Conservation (phyloP, 2,888 invertebrate species). For the Diadromus collaris region DNA sequence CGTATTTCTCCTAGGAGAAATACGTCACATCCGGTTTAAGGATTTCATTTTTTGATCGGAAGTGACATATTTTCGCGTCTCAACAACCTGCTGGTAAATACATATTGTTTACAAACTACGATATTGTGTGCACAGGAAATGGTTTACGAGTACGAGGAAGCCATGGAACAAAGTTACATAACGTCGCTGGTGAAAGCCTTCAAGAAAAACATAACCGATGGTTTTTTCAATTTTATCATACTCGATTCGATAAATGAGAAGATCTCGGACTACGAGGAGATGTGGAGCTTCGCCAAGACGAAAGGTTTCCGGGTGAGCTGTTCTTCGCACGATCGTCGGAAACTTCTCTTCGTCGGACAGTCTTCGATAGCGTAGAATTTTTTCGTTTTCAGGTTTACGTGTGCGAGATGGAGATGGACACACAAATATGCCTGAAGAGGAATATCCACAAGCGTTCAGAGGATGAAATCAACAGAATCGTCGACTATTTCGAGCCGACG, state of each 20-base stretch:
- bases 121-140: slow-evolving; percentile 82
- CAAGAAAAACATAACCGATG: slow-evolving; percentile 94
- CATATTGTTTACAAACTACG: neutral
- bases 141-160: slow-evolving; percentile 94
- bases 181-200: slow-evolving; percentile 93
- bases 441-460: slow-evolving; percentile 92
- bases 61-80: no score
- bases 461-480: slow-evolving; percentile 88
- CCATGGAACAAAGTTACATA: slow-evolving; percentile 91
- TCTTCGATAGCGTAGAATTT: neutral
- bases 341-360: neutral
- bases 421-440: slow-evolving; percentile 88
- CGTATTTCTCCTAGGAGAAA: no score
- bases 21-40: neutral
- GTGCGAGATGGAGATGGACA: slow-evolving; percentile 92
- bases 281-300: slow-evolving; percentile 93
- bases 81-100: neutral
- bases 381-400: slow-evolving; percentile 89
- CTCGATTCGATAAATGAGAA: slow-evolving; percentile 95
- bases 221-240: slow-evolving; percentile 95
- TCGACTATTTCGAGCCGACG: slow-evolving; percentile 88
- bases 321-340: neutral
- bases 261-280: slow-evolving; percentile 90
- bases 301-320: slow-evolving; percentile 89
- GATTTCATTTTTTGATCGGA: neutral